These are phyloP conservation scores for Hirundichthys speculiger DNA, from an alignment of 2,113 vertebrate species.

Conservation along the genomic window DNA sequence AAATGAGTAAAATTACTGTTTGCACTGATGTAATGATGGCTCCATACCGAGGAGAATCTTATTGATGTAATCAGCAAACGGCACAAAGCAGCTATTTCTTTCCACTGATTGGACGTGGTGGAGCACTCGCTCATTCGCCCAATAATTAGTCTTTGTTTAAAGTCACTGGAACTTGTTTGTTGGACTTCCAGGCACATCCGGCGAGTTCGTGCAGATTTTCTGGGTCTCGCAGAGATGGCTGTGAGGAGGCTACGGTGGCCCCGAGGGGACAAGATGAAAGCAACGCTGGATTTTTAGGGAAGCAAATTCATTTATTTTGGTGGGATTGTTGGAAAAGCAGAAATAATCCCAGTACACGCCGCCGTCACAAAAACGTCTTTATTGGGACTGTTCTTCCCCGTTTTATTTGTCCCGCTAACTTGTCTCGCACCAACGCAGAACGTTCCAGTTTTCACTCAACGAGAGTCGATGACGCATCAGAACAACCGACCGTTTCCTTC, in stretches of 20 bases:
- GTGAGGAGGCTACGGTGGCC: not conserved
- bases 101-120: conserved; percentile 69
- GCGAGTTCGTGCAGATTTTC: conserved; percentile 33
- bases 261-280: not conserved
- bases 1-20: conserved; percentile 70
- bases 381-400: too few species aligned
- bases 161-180: conserved; percentile 41
- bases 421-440: too few species aligned
- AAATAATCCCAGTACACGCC: too few species aligned
- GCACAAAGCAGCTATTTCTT: conserved; percentile 68
- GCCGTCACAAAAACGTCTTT: too few species aligned
- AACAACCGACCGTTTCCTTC: too few species aligned
- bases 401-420: too few species aligned
- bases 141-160: conserved; percentile 63
- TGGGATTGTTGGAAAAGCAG: too few species aligned
- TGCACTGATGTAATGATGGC: conserved; percentile 71
- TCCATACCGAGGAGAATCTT: conserved; percentile 60
- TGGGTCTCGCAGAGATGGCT: not conserved
- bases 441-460: too few species aligned
- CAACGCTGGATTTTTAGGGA: too few species aligned
- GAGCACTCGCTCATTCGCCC: conserved; percentile 55
- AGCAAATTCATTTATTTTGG: too few species aligned
- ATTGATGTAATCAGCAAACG: conserved; percentile 74
- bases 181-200: conserved; percentile 20
- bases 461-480: too few species aligned